phyloP scores from a whole-genome alignment of 2,113 vertebrate genomes.

The Ammodytes marinus region DNA sequence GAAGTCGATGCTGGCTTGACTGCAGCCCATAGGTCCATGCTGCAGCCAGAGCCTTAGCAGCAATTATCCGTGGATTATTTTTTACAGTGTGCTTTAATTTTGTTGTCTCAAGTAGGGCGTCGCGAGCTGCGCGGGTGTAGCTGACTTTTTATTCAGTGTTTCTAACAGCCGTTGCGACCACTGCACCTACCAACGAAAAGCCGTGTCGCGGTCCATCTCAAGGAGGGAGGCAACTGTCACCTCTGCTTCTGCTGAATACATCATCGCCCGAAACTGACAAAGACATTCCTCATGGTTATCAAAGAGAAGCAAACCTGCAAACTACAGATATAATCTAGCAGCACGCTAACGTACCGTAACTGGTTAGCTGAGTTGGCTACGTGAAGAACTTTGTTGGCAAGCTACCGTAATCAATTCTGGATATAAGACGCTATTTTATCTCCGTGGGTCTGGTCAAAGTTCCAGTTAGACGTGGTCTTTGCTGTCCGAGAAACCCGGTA shows the following conservation, averaged over 20 bases:
- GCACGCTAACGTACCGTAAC: not conserved
- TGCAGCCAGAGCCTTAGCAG: not conserved
- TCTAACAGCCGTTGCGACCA: slow-evolving; percentile 1
- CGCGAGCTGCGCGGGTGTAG: too few relatives aligned
- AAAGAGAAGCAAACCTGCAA: not conserved
- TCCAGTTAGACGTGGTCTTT: not conserved
- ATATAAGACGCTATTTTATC: slow-evolving; percentile 8
- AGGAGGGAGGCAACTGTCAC: slow-evolving; percentile 39
- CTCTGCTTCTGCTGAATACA: not conserved
- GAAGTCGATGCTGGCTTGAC: too few relatives aligned
- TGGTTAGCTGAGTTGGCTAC: slow-evolving; percentile 29
- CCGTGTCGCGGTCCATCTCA: slow-evolving; percentile 5
- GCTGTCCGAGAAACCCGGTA: not conserved
- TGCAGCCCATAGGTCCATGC: too few relatives aligned
- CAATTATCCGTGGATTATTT: not conserved
- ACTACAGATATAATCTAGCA: not conserved
- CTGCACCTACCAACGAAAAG: slow-evolving; percentile 10
- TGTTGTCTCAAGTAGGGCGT: too few relatives aligned
- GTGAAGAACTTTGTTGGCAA: slow-evolving; percentile 48
- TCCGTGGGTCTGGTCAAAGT: not conserved
- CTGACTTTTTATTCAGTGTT: not conserved
- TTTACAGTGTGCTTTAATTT: not conserved
- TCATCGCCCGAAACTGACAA: not conserved
- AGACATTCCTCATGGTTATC: not conserved
- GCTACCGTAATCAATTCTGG: not conserved